phyloP scores from a whole-genome alignment of 1,140 invertebrate species.

The Leptopilina clavipes region DNA sequence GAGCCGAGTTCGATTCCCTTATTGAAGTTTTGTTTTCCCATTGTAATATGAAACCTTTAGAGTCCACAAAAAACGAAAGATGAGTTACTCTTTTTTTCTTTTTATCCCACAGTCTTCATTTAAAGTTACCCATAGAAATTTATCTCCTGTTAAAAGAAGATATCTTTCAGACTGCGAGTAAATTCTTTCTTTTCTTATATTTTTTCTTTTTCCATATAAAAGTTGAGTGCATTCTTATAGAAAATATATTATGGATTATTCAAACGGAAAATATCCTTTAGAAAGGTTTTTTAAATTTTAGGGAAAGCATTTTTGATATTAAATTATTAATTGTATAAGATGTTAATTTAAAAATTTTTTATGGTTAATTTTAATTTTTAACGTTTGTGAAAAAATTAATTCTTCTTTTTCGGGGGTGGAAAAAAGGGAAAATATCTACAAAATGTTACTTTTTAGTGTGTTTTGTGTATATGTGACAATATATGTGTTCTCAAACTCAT shows the following conservation, averaged over 20 bases:
- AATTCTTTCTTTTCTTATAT: not conserved
- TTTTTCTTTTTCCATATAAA: too few species aligned
- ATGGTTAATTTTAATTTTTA: too few species aligned
- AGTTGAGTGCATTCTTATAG: not conserved
- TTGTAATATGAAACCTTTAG: conserved; percentile 72
- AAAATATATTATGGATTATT: not conserved
- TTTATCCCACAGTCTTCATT: not conserved
- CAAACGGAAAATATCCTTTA: too few species aligned
- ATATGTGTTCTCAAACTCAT: not conserved
- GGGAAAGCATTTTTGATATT: too few species aligned
- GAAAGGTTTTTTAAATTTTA: too few species aligned
- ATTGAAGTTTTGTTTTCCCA: conserved; percentile 65
- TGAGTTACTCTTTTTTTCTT: not conserved
- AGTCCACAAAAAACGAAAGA: conserved; percentile 37
- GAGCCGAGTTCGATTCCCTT: conserved; percentile 67
- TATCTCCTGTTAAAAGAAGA: not conserved
- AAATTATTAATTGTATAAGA: too few species aligned
- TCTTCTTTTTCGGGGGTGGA: too few species aligned
- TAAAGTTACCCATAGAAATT: conserved; percentile 3
- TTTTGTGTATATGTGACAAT: too few species aligned
- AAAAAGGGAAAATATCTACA: too few species aligned
- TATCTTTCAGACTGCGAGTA: not conserved
- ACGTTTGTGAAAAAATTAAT: too few species aligned
- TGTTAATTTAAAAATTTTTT: too few species aligned
- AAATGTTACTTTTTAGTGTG: too few species aligned